Percentiles rank a stretch among this genome's conserved stretches.
phyloP scores from a whole-genome alignment of 2,888 invertebrate species.

The Melipona beecheii region DNA sequence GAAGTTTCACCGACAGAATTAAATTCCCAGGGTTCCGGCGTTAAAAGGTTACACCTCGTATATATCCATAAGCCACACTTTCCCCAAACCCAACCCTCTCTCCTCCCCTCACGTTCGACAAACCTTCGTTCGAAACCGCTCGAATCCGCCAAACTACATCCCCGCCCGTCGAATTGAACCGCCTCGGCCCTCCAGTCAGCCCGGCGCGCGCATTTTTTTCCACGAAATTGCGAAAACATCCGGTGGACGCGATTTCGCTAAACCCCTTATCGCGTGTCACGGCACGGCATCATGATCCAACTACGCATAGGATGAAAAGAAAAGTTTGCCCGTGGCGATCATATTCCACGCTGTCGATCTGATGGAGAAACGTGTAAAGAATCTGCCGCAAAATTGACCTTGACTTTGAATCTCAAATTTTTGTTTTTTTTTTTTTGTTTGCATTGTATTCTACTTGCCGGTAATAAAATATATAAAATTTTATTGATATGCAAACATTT shows the following conservation, averaged over 20 bases:
- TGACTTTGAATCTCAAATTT: no score
- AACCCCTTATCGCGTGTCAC: conserved; percentile 38
- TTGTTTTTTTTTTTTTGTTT: no score
- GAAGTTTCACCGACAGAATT: not conserved
- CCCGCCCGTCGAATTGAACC: not conserved
- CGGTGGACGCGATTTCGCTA: conserved; percentile 36
- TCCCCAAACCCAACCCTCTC: no score
- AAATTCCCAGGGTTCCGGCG: not conserved
- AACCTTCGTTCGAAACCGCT: not conserved
- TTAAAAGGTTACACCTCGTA: not conserved
- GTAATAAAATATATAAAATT: no score
- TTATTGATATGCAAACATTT: no score
- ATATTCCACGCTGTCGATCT: no score
- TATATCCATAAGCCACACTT: not conserved
- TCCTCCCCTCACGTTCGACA: no score
- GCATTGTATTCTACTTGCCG: no score
- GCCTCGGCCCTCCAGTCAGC: not conserved
- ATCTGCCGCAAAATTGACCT: no score
- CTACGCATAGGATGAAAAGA: not conserved
- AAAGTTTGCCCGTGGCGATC: no score
- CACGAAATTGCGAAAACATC: conserved; percentile 51
- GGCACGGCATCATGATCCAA: not conserved
- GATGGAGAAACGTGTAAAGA: no score
- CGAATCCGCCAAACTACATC: not conserved
- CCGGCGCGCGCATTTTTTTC: conserved; percentile 22